phyloP scores from a whole-genome alignment of 1,140 invertebrate genomes.

The Lethrus apterus region DNA sequence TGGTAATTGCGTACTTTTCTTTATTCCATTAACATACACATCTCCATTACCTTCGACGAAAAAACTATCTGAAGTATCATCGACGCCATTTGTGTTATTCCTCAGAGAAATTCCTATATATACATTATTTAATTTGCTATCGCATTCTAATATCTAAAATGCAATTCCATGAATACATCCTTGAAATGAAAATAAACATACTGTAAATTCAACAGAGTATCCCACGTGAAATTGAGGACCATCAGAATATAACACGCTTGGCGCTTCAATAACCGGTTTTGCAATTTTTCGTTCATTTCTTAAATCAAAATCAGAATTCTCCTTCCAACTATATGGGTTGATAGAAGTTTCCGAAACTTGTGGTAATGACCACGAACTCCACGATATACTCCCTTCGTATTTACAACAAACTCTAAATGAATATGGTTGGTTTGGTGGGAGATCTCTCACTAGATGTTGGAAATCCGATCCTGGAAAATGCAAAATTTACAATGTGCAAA shows the following conservation, averaged over 20 bases:
- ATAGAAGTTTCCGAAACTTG: conserved; percentile 25
- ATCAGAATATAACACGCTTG: conserved; percentile 25
- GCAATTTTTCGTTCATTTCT: conserved; percentile 29
- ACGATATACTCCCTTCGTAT: conserved; percentile 28
- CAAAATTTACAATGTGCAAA: conserved; percentile 5
- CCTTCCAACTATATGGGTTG: conserved; percentile 27
- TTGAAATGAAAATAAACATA: conserved; percentile 17
- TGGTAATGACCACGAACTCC: conserved; percentile 33
- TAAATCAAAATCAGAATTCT: conserved; percentile 20
- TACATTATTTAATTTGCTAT: conserved; percentile 22
- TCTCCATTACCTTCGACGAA: conserved; percentile 26
- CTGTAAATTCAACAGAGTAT: conserved; percentile 33
- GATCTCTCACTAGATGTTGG: conserved; percentile 28
- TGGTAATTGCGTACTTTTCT: conserved; percentile 30
- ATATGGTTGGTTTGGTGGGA: conserved; percentile 27
- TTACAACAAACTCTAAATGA: conserved; percentile 34
- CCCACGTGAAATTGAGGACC: conserved; percentile 24
- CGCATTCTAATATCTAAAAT: conserved; percentile 32
- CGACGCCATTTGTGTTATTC: conserved; percentile 8
- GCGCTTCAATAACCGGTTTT: conserved; percentile 8
- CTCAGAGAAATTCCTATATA: conserved; percentile 18
- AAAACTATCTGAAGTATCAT: conserved; percentile 17
- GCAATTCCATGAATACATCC: neutral
- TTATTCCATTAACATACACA: conserved; percentile 28
- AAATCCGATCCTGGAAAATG: conserved; percentile 25